Evolutionary conservation across 2,888 invertebrate genomes (phyloP).

Genomic region (Mellilla xanthometata): DNA sequence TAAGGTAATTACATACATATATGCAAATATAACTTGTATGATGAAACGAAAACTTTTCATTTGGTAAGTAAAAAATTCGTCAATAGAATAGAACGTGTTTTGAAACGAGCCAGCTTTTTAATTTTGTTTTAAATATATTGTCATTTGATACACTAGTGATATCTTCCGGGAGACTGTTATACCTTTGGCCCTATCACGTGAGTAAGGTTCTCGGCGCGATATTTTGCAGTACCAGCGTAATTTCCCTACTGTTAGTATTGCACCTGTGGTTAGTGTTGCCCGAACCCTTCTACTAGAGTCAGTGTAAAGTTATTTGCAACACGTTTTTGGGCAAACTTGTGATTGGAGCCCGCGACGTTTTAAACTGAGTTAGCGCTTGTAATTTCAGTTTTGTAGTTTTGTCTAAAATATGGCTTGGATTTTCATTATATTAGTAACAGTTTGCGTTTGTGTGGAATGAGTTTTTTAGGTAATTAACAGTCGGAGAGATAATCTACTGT

Average conservation of each 20-base stretch:
- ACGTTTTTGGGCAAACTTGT: slow-evolving; percentile 33
- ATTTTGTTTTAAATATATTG: too few species aligned
- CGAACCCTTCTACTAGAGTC: slow-evolving; percentile 26
- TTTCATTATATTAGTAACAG: slow-evolving; percentile 1
- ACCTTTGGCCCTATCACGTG: too few species aligned
- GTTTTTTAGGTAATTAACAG: not conserved
- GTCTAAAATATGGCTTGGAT: slow-evolving; percentile 18
- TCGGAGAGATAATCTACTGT: too few species aligned
- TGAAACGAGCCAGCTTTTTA: too few species aligned
- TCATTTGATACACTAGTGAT: too few species aligned
- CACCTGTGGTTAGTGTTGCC: slow-evolving; percentile 2
- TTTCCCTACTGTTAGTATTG: not conserved
- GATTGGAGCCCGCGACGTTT: slow-evolving; percentile 31
- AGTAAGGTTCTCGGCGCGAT: too few species aligned
- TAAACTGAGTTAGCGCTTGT: slow-evolving; percentile 24
- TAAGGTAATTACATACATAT: too few species aligned
- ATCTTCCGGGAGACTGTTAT: too few species aligned
- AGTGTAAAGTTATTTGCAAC: slow-evolving; percentile 30
- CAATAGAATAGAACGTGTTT: too few species aligned
- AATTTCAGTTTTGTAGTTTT: slow-evolving; percentile 27
- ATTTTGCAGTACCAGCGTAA: not conserved
- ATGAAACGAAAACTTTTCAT: too few species aligned
- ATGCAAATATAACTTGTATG: too few species aligned
- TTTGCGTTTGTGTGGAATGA: slow-evolving; percentile 6
- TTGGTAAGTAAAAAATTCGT: too few species aligned